phyloP scores from a whole-genome alignment of 2,888 invertebrate genomes.

The Seira ritae region DNA sequence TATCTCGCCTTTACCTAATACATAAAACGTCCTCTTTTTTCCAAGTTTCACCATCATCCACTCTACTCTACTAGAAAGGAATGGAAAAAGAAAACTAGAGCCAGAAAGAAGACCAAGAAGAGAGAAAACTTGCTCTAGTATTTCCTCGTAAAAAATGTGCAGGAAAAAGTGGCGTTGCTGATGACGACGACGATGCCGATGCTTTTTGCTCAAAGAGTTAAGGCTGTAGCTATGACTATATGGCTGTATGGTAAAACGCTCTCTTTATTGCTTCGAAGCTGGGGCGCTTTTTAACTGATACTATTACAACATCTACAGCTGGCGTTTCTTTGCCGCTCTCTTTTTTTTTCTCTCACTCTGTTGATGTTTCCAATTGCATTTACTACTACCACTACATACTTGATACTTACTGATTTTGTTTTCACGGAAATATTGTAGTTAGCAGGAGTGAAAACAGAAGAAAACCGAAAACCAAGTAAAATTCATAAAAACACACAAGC shows the following conservation, averaged over 20 bases:
- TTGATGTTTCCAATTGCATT: no score
- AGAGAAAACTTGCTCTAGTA: background rate
- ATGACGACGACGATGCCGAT: no score
- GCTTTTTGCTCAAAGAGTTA: background rate
- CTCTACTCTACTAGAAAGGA: no score
- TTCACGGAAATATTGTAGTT: background rate
- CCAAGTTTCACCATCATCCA: no score
- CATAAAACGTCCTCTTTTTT: no score
- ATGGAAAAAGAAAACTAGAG: background rate
- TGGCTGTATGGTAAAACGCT: background rate
- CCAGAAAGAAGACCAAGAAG: background rate
- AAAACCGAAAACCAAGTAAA: no score
- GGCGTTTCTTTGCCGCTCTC: conserved; percentile 1
- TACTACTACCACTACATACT: no score
- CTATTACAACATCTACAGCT: conserved; percentile 11
- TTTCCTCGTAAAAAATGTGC: background rate
- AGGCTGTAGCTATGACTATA: no score
- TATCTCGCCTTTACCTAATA: no score
- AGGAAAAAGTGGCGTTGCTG: conserved; percentile 6
- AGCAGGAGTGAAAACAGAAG: background rate
- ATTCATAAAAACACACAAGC: conserved; percentile 5
- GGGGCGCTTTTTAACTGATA: conserved; percentile 1
- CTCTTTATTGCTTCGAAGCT: background rate
- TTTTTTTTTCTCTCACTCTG: background rate
- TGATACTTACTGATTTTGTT: background rate